Base-by-base conservation (phyloP, 2,113 vertebrate species). In the Cromileptes altivelis region DNA sequence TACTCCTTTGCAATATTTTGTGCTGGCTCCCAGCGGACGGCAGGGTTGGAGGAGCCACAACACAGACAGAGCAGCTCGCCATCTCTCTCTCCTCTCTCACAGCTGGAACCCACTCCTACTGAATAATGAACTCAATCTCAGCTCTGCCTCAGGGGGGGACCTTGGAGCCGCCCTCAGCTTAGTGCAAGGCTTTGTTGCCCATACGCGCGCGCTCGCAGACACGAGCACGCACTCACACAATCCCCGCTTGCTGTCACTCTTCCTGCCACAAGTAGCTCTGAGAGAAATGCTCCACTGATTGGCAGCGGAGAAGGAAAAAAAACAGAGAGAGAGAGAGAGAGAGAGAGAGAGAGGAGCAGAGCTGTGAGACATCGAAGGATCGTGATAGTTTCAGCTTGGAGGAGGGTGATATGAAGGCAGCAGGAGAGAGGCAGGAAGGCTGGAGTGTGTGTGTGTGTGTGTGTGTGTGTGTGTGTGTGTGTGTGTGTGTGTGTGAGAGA, bases 111-210 rank as follows among this genome's bases (percentile, higher is more conserved):
- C 74, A 75, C 85, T 89, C 78, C 84, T 55, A 49, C 86, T 91
- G 87, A 91, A 91, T 93, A 91, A 94, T 89, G 86, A 90, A 89
- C 82, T 84, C 86, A 79, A 89, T 94, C 91, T 92, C 85, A 80
- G 87, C 82, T 82, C 71, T 68, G 71, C 84, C 85, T 88, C 76
- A 10, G 81, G 71, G 78, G 83, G 78, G 62, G 60, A 67, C 73
- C 72, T 88, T 30, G 76, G 78, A 85, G 80, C 81, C 72, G 25
- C 82, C 91, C 81, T 80, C 80, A 85, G 85, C 85, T 91, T 80
- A 83, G 80, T 74, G 69, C 75, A 50, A 62, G 77, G 85, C 87
- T 92, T 91, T 91, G 88, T 85, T 81, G 81, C 67, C 63, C 84
- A 2, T 40, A 65, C 33, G 55, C 71, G 68, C 30, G 23, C 47